phyloP scores from a whole-genome alignment of 2,797 vertebrate genomes.

The Cottoperca gobio region DNA sequence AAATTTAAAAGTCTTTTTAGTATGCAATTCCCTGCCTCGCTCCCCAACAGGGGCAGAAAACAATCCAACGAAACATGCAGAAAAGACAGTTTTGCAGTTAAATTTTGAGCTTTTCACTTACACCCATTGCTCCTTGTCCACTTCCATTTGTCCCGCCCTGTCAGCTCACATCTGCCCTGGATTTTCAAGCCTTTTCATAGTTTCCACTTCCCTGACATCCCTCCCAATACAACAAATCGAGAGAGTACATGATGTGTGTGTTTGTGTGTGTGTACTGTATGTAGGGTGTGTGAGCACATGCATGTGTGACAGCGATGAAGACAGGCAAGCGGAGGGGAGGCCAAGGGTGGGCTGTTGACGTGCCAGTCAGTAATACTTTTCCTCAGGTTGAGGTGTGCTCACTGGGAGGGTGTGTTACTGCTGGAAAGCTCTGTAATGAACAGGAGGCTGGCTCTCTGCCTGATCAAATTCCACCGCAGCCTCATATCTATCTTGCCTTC shows the following conservation, averaged over 20 bases:
- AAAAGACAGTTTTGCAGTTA: constrained; percentile 34
- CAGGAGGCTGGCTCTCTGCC: constrained; percentile 78
- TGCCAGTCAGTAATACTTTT: constrained; percentile 75
- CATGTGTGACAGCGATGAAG: constrained; percentile 67
- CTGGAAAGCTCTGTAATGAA: constrained; percentile 74
- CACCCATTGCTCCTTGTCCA: constrained; percentile 31
- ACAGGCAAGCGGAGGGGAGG: constrained; percentile 57
- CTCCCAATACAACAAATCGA: constrained; percentile 50
- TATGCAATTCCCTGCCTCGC: neutral
- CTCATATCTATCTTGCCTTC: constrained; percentile 82
- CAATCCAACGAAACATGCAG: constrained; percentile 11
- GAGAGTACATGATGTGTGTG: constrained; percentile 32
- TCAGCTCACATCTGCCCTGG: constrained; percentile 75
- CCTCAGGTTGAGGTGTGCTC: constrained; percentile 72
- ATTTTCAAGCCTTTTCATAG: constrained; percentile 74
- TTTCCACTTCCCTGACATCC: constrained; percentile 73
- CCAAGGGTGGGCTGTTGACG: constrained; percentile 52
- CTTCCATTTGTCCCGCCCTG: constrained; percentile 50
- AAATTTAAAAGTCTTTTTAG: neutral
- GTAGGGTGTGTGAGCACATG: constrained; percentile 47
- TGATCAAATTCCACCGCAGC: constrained; percentile 84
- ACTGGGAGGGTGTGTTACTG: constrained; percentile 68
- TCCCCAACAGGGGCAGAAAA: constrained; percentile 13
- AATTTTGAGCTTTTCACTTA: constrained; percentile 35
- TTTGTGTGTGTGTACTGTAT: constrained; percentile 20